Conservation (phyloP, 2,888 invertebrate genomes). For the Oscheius sp. region DNA sequence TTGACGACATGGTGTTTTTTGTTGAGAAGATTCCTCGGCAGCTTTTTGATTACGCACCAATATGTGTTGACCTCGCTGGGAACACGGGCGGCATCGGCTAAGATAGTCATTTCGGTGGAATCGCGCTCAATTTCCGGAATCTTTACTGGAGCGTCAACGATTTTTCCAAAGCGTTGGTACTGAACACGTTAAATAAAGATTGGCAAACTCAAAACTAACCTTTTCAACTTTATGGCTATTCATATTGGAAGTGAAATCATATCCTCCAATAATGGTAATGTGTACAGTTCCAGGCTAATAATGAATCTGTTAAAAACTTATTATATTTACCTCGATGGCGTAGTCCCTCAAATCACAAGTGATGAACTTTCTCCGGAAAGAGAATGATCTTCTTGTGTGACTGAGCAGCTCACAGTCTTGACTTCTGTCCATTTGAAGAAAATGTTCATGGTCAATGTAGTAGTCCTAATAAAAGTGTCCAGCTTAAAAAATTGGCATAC, state of each 20-base stretch:
- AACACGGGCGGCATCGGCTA: conserved; percentile 26
- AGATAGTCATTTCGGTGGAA: conserved; percentile 11
- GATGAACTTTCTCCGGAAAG: conserved; percentile 60
- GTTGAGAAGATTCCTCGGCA: conserved; percentile 80
- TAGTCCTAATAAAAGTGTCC: conserved; percentile 37
- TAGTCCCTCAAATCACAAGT: conserved; percentile 71
- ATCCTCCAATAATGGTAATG: conserved; percentile 63
- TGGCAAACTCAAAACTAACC: neutral
- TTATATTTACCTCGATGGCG: conserved; percentile 60
- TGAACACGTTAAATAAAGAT: neutral
- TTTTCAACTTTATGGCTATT: conserved; percentile 13
- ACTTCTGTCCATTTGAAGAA: conserved; percentile 55
- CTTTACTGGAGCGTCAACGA: conserved; percentile 1
- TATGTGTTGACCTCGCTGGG: conserved; percentile 86
- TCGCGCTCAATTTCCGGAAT: conserved; percentile 18
- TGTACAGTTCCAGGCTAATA: conserved; percentile 75
- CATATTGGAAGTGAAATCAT: conserved; percentile 25
- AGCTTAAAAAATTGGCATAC: neutral
- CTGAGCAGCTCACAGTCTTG: conserved; percentile 63
- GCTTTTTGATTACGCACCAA: conserved; percentile 89
- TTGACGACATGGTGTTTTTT: conserved; percentile 82
- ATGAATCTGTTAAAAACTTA: conserved; percentile 38
- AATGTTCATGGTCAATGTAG: conserved; percentile 52
- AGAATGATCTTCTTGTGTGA: conserved; percentile 38
- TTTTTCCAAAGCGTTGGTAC: conserved; percentile 23